Evolutionary conservation across 2,888 invertebrate species (phyloP).

Genomic region (Theodoxus fluviatilis): DNA sequence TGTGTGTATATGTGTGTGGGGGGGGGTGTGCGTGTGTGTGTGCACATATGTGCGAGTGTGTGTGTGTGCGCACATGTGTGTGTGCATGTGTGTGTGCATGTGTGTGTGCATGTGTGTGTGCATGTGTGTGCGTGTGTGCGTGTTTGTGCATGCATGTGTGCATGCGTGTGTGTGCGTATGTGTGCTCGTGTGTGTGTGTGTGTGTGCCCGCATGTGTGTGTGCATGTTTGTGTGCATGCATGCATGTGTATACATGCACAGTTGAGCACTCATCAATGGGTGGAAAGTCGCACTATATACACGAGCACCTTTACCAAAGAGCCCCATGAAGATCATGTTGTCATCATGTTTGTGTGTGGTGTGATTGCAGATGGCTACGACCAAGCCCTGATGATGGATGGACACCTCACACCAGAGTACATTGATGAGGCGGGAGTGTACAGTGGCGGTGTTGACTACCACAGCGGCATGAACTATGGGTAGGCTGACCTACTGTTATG

Average conservation of each 20-base stretch:
- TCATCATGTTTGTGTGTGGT: too few species aligned
- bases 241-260: not conserved
- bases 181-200: too few species aligned
- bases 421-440: conserved; percentile 60
- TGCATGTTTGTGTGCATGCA: not conserved
- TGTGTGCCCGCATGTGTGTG: too few species aligned
- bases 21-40: too few species aligned
- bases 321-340: too few species aligned
- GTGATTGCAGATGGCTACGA: conserved; percentile 61
- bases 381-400: conserved; percentile 58
- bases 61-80: too few species aligned
- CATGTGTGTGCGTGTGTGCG: not conserved
- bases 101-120: too few species aligned
- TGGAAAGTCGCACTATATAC: not conserved
- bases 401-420: conserved; percentile 60
- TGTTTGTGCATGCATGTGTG: too few species aligned
- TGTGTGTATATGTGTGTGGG: not conserved
- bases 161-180: not conserved
- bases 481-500: too few species aligned
- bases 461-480: too few species aligned
- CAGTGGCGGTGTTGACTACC: too few species aligned
- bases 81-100: too few species aligned
- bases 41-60: not conserved
- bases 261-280: not conserved
- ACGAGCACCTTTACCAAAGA: not conserved